A percentile compares a stretch with the other conserved stretches of the same genome.
phyloP scores from a whole-genome alignment of 2,888 invertebrate genomes.

The Nomada ruficornis region DNA sequence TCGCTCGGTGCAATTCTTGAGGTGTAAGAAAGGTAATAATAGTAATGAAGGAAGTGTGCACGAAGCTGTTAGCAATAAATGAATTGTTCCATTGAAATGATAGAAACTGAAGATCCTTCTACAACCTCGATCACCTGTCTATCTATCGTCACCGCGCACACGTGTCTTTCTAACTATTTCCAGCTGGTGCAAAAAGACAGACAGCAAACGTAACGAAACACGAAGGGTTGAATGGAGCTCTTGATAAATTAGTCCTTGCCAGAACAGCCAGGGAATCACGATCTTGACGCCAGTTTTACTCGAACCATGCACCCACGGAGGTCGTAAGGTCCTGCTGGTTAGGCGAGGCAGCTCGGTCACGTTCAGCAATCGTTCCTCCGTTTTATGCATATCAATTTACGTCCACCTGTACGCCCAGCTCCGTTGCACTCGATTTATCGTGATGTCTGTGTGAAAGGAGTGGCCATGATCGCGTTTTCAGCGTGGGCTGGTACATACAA shows the following conservation, averaged over 20 bases:
- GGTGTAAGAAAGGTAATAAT: no score
- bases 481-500: slow-evolving; percentile 34
- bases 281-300: slow-evolving; percentile 29
- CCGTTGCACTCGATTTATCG: slow-evolving; percentile 60
- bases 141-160: not conserved
- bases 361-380: slow-evolving; percentile 61
- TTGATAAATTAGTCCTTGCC: slow-evolving; percentile 39
- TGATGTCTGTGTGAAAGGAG: slow-evolving; percentile 35
- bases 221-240: no score
- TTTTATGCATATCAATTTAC: slow-evolving; percentile 72
- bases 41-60: no score
- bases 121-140: no score
- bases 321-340: slow-evolving; percentile 37
- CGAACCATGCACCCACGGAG: slow-evolving; percentile 8
- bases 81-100: no score
- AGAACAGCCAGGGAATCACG: slow-evolving; percentile 39
- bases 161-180: not conserved
- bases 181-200: not conserved
- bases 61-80: no score
- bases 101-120: no score
- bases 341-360: slow-evolving; percentile 57
- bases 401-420: slow-evolving; percentile 64
- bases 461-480: slow-evolving; percentile 23
- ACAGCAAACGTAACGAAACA: slow-evolving; percentile 7
- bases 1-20: no score